Evolutionary conservation across 2,113 vertebrate species (phyloP), one percentile per base, ranked within the genome.

Genomic region (Myrmecophaga tridactyla): DNA sequence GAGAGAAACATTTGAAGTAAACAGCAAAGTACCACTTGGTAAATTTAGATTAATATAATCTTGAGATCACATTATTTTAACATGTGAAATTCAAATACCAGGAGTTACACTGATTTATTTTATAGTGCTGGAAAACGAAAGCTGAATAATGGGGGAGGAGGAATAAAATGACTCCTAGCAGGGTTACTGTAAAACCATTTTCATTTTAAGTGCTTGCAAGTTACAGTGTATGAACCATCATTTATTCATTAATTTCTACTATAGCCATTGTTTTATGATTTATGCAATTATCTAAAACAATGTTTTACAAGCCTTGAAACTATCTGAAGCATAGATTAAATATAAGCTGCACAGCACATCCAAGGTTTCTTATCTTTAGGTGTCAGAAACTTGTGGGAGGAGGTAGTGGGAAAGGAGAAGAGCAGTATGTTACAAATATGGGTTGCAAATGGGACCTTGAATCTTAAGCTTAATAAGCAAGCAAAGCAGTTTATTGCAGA

Each of bases 251-350:
- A 85, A 73, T 92, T 94, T 96, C 73, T 12, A 86, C 13, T 27
- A 2, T 23, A 63, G 17, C 46, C 23, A 82, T 87, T 94, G 51
- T 93, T 82, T 80, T 88, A 89, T 82, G 53, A 86, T 90, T 94
- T 51, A 72, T 65, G 41, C 76, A 86, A 93, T 89, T 94, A 91
- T 67, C 23, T 93, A 86, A 96, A 86, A 77, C 62, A 67, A 86
- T 83, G 12, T 92, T 94, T 95, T 77, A 39, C 51, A 78, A 72
- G 6, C 21, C n/a, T 92, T 81, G 41, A 77, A 82, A 93, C 12
- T 25, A 86, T 67, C 25, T 77, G 73, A 93, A 69, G 67, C 78
- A 72, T 91, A 63, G 67, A 81, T 67, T 72, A 72, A 93, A 92
- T 81, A 80, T 48, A 88, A 86, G 27, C 67, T 48, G 11, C 3